These are phyloP conservation scores for Camponotus floridanus DNA, from an alignment of 1,140 invertebrate species.

Conservation along the genomic window DNA sequence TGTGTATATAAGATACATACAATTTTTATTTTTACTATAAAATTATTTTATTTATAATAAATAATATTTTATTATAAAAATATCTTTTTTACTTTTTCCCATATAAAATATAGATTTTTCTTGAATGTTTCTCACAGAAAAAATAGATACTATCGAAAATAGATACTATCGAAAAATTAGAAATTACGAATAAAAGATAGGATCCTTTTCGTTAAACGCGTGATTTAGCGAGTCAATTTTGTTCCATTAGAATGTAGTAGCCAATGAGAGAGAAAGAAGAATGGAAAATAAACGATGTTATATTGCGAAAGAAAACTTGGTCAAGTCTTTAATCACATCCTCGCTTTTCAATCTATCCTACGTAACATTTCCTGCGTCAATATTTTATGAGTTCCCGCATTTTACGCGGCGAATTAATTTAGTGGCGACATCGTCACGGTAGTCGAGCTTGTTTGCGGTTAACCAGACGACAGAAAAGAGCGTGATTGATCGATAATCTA, in stretches of 20 bases:
- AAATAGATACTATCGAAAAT: background rate
- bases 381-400: constrained; percentile 43
- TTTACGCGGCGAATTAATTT: constrained; percentile 59
- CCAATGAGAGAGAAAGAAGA: background rate
- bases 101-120: background rate
- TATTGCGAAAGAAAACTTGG: constrained; percentile 23
- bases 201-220: background rate
- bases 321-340: constrained; percentile 34
- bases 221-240: constrained; percentile 8
- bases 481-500: constrained; percentile 58
- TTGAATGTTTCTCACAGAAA: background rate
- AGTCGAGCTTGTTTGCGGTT: constrained; percentile 31
- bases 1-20: background rate
- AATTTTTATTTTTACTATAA: background rate
- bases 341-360: background rate
- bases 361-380: constrained; percentile 14
- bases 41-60: too few relatives aligned
- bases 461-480: constrained; percentile 31
- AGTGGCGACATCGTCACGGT: constrained; percentile 1
- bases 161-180: background rate
- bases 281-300: constrained; percentile 45
- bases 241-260: background rate
- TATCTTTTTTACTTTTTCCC: background rate
- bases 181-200: background rate
- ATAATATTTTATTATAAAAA: background rate